phyloP scores from a whole-genome alignment of 1,140 invertebrate genomes.

The Marisa cornuarietis region DNA sequence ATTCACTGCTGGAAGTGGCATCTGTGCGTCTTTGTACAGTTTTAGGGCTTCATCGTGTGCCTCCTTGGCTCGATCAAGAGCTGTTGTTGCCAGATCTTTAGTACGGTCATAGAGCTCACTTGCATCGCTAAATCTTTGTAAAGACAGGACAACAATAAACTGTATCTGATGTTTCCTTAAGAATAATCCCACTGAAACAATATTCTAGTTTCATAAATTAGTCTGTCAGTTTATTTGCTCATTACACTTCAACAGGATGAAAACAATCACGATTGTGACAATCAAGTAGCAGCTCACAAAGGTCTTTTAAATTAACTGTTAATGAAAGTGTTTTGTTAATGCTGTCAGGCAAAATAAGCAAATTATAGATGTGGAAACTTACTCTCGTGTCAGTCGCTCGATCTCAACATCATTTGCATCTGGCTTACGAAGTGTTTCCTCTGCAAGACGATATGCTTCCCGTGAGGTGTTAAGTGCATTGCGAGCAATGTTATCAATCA shows the following conservation, averaged over 20 bases:
- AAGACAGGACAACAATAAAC: background rate
- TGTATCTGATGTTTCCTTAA: background rate
- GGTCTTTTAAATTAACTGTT: background rate
- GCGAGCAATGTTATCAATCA: conserved; percentile 80
- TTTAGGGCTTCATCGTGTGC: conserved; percentile 83
- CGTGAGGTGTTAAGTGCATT: conserved; percentile 84
- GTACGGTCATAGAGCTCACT: conserved; percentile 74
- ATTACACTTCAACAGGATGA: too few relatives aligned
- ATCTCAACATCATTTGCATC: conserved; percentile 70
- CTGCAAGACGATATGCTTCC: conserved; percentile 82
- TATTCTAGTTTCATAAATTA: too few relatives aligned
- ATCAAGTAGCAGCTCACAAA: background rate
- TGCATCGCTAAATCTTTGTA: conserved; percentile 46
- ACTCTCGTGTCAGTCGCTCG: conserved; percentile 54
- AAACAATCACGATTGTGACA: background rate
- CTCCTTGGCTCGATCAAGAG: conserved; percentile 76
- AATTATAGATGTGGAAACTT: conserved; percentile 21
- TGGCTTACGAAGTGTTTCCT: conserved; percentile 82
- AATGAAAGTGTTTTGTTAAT: background rate
- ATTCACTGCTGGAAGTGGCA: conserved; percentile 80
- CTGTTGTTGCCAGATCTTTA: conserved; percentile 76
- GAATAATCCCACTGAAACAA: background rate
- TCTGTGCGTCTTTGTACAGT: conserved; percentile 79
- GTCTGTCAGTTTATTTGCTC: too few relatives aligned
- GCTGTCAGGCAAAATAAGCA: too few relatives aligned